Percentiles rank a stretch among this genome's conserved stretches.
These are phyloP conservation scores for Torymus auratus DNA, from an alignment of 2,888 invertebrate genomes.

Conservation along the genomic window DNA sequence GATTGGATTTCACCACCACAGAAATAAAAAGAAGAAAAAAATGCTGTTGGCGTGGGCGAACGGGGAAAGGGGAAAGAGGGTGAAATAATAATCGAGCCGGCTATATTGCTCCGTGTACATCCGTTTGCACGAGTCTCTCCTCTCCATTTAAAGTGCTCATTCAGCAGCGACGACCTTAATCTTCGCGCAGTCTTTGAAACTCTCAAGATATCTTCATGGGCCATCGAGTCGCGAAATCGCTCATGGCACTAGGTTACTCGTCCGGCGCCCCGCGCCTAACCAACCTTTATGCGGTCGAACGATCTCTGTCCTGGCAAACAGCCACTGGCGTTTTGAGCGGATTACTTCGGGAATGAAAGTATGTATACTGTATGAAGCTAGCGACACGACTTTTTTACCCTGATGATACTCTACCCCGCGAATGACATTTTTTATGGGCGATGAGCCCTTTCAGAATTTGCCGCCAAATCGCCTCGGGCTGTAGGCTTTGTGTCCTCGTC, in stretches of 20 bases:
- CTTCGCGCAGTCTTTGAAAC: slow-evolving; percentile 57
- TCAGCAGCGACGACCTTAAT: slow-evolving; percentile 59
- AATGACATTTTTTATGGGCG: slow-evolving; percentile 22
- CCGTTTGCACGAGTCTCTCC: slow-evolving; percentile 33
- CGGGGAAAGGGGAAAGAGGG: background rate
- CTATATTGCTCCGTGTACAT: background rate
- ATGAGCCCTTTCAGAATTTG: slow-evolving; percentile 1
- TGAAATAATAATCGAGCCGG: slow-evolving; percentile 42
- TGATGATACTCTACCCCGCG: background rate
- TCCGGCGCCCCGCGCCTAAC: slow-evolving; percentile 21
- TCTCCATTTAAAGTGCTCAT: slow-evolving; percentile 55
- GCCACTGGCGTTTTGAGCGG: slow-evolving; percentile 64
- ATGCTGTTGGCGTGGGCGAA: background rate
- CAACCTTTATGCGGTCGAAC: slow-evolving; percentile 60
- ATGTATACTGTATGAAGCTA: slow-evolving; percentile 61
- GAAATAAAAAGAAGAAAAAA: background rate
- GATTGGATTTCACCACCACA: slow-evolving; percentile 11
- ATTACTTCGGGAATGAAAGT: slow-evolving; percentile 64
- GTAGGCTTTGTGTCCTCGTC: background rate
- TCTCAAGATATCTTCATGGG: slow-evolving; percentile 56
- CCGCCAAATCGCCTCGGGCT: slow-evolving; percentile 49
- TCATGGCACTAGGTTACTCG: slow-evolving; percentile 64
- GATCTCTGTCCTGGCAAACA: slow-evolving; percentile 63
- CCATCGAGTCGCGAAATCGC: slow-evolving; percentile 60
- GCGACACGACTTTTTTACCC: background rate